Evolutionary conservation across 1,140 invertebrate genomes (phyloP), one percentile per base, ranked within the genome.

Genomic region (Zaprionus vittiger): DNA sequence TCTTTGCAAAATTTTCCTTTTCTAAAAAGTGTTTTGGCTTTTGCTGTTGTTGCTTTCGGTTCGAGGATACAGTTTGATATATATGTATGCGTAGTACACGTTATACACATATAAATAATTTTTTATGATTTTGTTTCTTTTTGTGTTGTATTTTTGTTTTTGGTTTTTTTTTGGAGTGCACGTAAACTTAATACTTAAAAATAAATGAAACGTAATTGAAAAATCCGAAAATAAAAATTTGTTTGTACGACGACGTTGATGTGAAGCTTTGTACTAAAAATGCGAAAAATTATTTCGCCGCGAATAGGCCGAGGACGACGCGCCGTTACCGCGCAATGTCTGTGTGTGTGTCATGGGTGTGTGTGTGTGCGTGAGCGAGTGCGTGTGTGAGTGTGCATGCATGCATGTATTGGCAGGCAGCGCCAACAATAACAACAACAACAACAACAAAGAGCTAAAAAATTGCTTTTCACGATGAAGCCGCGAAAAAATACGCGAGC

Each of bases 221-320:
- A 92, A 92, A 92, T 91, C 91, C 91, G 91, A 92, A 92, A 92
- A 92, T 91, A 92, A 92, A 92, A 92, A 92, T 92, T 92, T 92
- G 91, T 92, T 92, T 92, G 91, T 92, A 92, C 91, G 91, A 92
- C 87, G 84, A 92, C 91, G 91, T 92, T 92, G 91, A 92, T 92
- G 91, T 92, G 87, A 92, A 92, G 91, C 84, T 92, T 92, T 92
- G 91, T 92, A 92, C 91, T 92, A 92, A 92, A 92, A 92, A 92
- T 91, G 89, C 84, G 91, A 92, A 92, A 92, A 92, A 92, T 92
- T 87, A 92, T 85, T 92, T 92, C 84, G 91, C 87, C 79, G 87
- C 91, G 91, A 87, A 92, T 92, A 92, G 91, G 86, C 86, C 87
- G 91, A 90, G 81, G 84, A 84, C 85, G 81, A 84, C 78, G 83